Percentiles rank a stretch among this genome's conserved stretches.
Conservation (phyloP, 2,113 vertebrate species). For the Paratilapia polleni region DNA sequence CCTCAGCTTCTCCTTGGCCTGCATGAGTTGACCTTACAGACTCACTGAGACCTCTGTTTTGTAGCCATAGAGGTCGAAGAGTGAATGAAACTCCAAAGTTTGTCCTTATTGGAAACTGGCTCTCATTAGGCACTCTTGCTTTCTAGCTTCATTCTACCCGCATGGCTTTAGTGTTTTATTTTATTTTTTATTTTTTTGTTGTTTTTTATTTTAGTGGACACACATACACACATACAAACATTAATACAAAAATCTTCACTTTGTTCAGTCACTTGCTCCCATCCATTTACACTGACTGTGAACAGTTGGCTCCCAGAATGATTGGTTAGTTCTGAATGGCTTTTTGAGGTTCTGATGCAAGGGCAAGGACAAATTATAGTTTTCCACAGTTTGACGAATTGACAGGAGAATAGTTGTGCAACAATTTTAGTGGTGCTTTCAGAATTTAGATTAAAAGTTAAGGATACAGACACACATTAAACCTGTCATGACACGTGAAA, state of each 20-base stretch:
- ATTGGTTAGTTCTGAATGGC: constrained; percentile 53
- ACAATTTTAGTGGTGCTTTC: constrained; percentile 7
- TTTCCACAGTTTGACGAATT: constrained; percentile 19
- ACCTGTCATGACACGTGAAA: constrained; percentile 22
- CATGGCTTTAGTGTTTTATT: constrained; percentile 63
- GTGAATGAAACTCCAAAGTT: constrained; percentile 21
- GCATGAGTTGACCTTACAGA: constrained; percentile 3
- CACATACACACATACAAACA: constrained; percentile 37
- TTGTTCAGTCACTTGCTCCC: not conserved
- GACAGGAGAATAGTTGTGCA: not conserved
- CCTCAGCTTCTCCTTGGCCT: constrained; percentile 14
- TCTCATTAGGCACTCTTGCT: constrained; percentile 64
- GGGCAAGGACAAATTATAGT: not conserved
- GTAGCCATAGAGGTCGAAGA: constrained; percentile 23
- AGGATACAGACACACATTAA: constrained; percentile 26
- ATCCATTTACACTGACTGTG: constrained; percentile 29
- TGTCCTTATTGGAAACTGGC: constrained; percentile 33
- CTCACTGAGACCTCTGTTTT: constrained; percentile 28
- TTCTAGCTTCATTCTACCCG: constrained; percentile 46
- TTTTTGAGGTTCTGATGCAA: constrained; percentile 41
- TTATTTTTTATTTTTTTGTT: not conserved
- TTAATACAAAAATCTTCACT: constrained; percentile 11
- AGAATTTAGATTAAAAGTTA: not conserved
- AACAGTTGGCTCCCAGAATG: constrained; percentile 23
- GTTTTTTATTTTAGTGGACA: constrained; percentile 9